A percentile compares a stretch with the other conserved stretches of the same genome.
Conservation (phyloP, 92 coral and sea anemone genomes). For the Actinostola sp. region DNA sequence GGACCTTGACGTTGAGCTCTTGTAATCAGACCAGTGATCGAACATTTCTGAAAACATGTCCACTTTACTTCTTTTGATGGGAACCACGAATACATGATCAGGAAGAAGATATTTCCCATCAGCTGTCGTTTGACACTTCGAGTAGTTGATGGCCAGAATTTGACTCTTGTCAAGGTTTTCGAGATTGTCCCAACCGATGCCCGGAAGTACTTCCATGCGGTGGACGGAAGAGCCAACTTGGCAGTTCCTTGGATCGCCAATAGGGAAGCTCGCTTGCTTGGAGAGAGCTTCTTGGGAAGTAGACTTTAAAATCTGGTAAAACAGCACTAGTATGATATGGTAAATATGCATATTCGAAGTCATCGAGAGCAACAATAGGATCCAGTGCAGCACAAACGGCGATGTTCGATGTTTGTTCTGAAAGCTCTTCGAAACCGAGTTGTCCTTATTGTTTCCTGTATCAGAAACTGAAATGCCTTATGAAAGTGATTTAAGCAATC, state of each 20-base stretch:
- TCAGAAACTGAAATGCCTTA: neutral
- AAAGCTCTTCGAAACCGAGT: too few relatives aligned
- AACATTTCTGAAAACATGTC: constrained; percentile 75
- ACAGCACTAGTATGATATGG: neutral
- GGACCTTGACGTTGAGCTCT: constrained; percentile 64
- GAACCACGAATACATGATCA: constrained; percentile 75
- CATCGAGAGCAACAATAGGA: too few relatives aligned
- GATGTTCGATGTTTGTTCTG: too few relatives aligned
- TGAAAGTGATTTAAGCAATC: neutral
- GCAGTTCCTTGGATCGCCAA: constrained; percentile 61
- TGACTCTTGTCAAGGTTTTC: constrained; percentile 77
- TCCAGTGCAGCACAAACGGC: too few relatives aligned
- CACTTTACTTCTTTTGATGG: constrained; percentile 73
- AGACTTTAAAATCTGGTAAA: neutral
- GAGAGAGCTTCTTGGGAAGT: neutral
- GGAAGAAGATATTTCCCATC: constrained; percentile 83
- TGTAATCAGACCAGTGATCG: constrained; percentile 76
- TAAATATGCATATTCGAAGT: too few relatives aligned
- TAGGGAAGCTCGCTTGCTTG: neutral
- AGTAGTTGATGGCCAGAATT: constrained; percentile 68
- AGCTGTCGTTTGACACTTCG: constrained; percentile 78
- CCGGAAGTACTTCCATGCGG: constrained; percentile 70
- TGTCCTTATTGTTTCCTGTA: too few relatives aligned
- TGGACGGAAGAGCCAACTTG: neutral
- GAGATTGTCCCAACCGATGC: constrained; percentile 87